These are phyloP conservation scores for Papilio aristodemus DNA, from an alignment of 1,140 invertebrate genomes.

Conservation along the genomic window DNA sequence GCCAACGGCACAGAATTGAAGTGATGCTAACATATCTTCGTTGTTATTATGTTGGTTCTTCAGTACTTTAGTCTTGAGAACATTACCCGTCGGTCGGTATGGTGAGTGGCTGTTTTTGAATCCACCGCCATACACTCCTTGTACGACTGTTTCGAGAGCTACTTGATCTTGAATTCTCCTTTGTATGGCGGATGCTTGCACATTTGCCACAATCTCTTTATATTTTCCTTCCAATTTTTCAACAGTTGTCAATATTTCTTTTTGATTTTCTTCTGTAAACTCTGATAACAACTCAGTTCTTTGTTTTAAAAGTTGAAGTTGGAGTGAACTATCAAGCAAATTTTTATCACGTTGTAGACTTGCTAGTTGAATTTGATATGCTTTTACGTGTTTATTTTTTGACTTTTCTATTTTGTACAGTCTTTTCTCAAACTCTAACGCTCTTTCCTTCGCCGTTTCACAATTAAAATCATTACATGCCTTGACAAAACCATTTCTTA, in stretches of 20 bases:
- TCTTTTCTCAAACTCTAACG: conserved; percentile 56
- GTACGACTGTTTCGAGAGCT: conserved; percentile 61
- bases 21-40: background rate
- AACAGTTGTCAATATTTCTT: conserved; percentile 52
- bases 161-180: conserved; percentile 68
- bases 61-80: background rate
- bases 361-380: conserved; percentile 61
- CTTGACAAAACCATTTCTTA: conserved; percentile 52
- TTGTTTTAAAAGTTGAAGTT: conserved; percentile 63
- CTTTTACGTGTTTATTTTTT: conserved; percentile 53
- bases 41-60: conserved; percentile 4
- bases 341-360: conserved; percentile 62
- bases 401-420: conserved; percentile 58
- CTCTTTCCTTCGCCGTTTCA: conserved; percentile 47
- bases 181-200: conserved; percentile 70
- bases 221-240: conserved; percentile 72
- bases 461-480: conserved; percentile 44
- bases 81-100: background rate
- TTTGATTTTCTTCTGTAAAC: conserved; percentile 58
- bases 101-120: conserved; percentile 37
- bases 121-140: conserved; percentile 54
- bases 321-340: conserved; percentile 60
- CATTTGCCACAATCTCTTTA: conserved; percentile 67
- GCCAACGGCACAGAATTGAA: background rate
- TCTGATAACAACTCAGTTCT: conserved; percentile 59